Evolutionary conservation across 2,113 vertebrate genomes (phyloP).

Genomic region (Gulo gulo): DNA sequence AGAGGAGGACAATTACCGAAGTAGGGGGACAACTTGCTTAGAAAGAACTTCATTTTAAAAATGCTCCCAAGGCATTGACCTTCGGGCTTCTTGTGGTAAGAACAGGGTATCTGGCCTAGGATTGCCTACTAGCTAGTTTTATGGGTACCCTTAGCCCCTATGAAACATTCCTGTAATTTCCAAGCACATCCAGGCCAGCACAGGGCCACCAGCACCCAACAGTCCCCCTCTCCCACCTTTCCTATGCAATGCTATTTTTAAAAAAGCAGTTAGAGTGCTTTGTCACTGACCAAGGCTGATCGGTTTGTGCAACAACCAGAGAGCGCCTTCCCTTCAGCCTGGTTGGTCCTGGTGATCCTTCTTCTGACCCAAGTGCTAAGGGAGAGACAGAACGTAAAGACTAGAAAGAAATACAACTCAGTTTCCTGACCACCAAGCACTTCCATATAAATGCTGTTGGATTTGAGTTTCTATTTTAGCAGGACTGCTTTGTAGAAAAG

Average conservation of each 20-base stretch:
- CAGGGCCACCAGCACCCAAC: background rate
- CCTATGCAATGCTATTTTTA: background rate
- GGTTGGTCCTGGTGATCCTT: background rate
- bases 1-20: background rate
- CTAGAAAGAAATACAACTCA: background rate
- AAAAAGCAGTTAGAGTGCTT: background rate
- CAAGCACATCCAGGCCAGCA: background rate
- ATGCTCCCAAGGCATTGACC: background rate
- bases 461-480: background rate
- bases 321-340: background rate
- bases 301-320: background rate
- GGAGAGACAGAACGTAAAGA: background rate
- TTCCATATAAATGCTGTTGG: background rate
- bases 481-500: background rate
- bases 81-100: background rate
- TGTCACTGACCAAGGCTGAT: background rate
- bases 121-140: background rate
- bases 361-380: background rate
- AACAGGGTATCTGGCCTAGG: background rate
- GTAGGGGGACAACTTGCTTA: background rate
- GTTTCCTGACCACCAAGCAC: background rate
- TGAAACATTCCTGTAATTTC: background rate
- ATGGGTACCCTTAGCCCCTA: too few species aligned
- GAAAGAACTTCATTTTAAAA: background rate
- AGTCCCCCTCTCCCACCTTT: background rate